phyloP scores from a whole-genome alignment of 1,140 invertebrate genomes.

The Neoseiulus cucumeris region DNA sequence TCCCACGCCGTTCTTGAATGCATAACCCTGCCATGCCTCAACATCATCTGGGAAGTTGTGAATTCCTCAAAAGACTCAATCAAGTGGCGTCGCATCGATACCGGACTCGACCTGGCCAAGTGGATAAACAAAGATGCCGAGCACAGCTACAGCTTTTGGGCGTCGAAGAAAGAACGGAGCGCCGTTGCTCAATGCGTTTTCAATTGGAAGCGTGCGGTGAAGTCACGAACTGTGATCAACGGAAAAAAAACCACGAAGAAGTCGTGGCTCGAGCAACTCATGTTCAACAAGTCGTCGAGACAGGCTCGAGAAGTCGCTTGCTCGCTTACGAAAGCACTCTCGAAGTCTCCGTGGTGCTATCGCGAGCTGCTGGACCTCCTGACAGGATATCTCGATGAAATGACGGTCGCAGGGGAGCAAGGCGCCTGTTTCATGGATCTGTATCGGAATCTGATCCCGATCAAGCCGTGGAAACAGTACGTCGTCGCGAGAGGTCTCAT shows the following conservation, averaged over 20 bases:
- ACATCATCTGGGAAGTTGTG: slow-evolving; percentile 49
- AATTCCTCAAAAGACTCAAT: slow-evolving; percentile 34
- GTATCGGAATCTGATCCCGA: slow-evolving; percentile 57
- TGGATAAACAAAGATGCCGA: neutral
- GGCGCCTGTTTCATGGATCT: slow-evolving; percentile 72
- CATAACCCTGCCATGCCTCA: slow-evolving; percentile 56
- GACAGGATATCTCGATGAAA: slow-evolving; percentile 64
- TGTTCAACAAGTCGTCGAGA: slow-evolving; percentile 74
- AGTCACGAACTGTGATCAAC: slow-evolving; percentile 18
- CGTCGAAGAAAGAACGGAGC: neutral
- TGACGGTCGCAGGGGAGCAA: slow-evolving; percentile 62
- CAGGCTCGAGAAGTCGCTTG: slow-evolving; percentile 70
- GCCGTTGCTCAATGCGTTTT: slow-evolving; percentile 10
- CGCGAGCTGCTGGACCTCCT: slow-evolving; percentile 52
- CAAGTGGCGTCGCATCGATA: slow-evolving; percentile 16
- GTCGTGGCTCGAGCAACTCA: slow-evolving; percentile 65
- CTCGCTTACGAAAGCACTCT: slow-evolving; percentile 61
- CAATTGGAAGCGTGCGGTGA: slow-evolving; percentile 5
- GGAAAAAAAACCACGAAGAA: slow-evolving; percentile 33
- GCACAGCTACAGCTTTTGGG: neutral
- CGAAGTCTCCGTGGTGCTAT: slow-evolving; percentile 25
- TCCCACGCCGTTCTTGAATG: slow-evolving; percentile 53
- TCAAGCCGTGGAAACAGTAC: slow-evolving; percentile 56
- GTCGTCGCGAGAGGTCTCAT: slow-evolving; percentile 58
- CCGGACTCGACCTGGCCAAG: neutral